Conservation (phyloP, 2,888 invertebrate species). For the Mesorhabditis sp. region DNA sequence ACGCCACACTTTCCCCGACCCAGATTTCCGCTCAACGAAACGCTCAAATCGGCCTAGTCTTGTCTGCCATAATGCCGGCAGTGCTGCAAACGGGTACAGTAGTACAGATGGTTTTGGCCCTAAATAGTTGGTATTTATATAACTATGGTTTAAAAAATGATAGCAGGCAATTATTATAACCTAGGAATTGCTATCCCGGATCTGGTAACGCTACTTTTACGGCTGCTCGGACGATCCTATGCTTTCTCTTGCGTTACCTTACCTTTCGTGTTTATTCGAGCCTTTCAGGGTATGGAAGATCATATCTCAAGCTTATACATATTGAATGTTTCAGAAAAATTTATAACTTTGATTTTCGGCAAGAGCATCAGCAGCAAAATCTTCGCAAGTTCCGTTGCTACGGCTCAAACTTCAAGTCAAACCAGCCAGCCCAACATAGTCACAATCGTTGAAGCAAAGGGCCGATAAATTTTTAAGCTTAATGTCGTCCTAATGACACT, state of each 20-base stretch:
- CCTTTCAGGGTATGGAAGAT: slow-evolving; percentile 1
- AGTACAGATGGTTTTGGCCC: background rate
- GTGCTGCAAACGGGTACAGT: background rate
- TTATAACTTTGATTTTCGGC: background rate
- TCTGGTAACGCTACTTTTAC: too few relatives aligned
- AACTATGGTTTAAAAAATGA: too few relatives aligned
- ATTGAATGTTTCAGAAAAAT: background rate
- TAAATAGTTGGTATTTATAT: background rate
- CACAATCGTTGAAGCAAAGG: too few relatives aligned
- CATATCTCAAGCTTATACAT: background rate
- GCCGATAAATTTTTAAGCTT: too few relatives aligned
- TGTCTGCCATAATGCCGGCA: background rate
- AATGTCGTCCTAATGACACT: too few relatives aligned
- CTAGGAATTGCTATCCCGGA: too few relatives aligned
- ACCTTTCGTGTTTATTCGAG: background rate
- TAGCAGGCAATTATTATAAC: too few relatives aligned
- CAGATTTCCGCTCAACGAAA: background rate
- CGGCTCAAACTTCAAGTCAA: too few relatives aligned
- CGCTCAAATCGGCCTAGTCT: background rate
- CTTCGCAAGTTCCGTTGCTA: too few relatives aligned
- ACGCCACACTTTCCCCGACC: too few relatives aligned
- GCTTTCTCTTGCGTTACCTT: background rate
- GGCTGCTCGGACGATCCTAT: too few relatives aligned
- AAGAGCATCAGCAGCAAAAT: background rate
- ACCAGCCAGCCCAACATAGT: too few relatives aligned